Evolutionary conservation across 2,113 vertebrate species (phyloP).

Genomic region (Myotis lucifugus): DNA sequence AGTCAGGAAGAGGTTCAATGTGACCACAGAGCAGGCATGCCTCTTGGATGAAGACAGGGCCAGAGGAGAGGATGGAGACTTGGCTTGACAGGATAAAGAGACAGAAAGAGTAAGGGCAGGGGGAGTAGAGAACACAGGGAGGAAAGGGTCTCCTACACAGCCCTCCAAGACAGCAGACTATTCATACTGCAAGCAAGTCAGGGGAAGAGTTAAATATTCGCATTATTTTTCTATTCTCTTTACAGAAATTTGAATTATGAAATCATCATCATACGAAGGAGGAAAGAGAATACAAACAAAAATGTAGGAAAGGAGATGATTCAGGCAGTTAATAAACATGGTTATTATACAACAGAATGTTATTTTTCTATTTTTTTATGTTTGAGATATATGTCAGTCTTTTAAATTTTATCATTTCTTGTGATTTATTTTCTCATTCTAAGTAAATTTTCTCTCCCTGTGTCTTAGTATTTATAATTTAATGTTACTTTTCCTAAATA

Average conservation of each 20-base stretch:
- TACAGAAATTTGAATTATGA: not conserved
- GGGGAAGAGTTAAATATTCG: not conserved
- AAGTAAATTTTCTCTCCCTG: not conserved
- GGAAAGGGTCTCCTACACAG: no score
- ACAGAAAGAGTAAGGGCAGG: not conserved
- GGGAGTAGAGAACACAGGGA: not conserved
- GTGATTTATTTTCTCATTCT: not conserved
- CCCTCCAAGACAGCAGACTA: not conserved
- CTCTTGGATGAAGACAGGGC: not conserved
- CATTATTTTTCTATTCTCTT: not conserved
- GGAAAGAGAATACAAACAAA: not conserved
- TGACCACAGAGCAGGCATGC: not conserved
- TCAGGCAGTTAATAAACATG: not conserved
- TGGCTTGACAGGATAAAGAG: not conserved
- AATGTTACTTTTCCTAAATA: not conserved
- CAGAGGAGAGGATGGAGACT: not conserved
- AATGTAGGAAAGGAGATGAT: not conserved
- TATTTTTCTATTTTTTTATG: not conserved
- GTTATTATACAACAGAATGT: not conserved
- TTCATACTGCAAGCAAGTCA: not conserved
- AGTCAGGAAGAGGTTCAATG: no score
- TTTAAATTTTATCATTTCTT: not conserved
- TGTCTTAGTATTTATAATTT: not conserved
- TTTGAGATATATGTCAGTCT: not conserved
- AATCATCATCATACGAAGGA: not conserved